Percentiles rank a stretch among this genome's conserved stretches.
Conservation (phyloP, 1,140 invertebrate genomes). For the Heliconius nattereri region DNA sequence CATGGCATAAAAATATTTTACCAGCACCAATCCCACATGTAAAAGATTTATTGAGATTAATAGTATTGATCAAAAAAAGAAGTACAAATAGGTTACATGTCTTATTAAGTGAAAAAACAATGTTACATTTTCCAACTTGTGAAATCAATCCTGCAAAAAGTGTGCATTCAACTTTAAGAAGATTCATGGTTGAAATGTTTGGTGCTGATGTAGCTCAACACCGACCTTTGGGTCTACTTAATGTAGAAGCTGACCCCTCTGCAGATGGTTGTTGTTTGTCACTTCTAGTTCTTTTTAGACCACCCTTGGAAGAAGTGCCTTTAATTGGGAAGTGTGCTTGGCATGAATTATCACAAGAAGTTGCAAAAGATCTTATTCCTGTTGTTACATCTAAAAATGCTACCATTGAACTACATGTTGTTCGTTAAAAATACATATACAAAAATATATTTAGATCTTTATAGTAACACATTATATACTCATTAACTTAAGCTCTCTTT, state of each 20-base stretch:
- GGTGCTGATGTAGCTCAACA: slow-evolving; percentile 92
- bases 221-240: slow-evolving; percentile 90
- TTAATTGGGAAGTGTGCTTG: slow-evolving; percentile 94
- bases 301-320: slow-evolving; percentile 91
- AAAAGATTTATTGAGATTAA: slow-evolving; percentile 88
- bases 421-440: slow-evolving; percentile 81
- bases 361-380: slow-evolving; percentile 86
- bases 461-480: neutral
- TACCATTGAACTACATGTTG: slow-evolving; percentile 90
- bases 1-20: slow-evolving; percentile 88
- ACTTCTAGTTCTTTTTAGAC: slow-evolving; percentile 91
- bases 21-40: slow-evolving; percentile 85
- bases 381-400: slow-evolving; percentile 87
- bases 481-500: slow-evolving; percentile 9
- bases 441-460: slow-evolving; percentile 1
- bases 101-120: slow-evolving; percentile 90
- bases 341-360: slow-evolving; percentile 88
- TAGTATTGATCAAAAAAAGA: slow-evolving; percentile 91
- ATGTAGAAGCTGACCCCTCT: slow-evolving; percentile 83
- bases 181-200: slow-evolving; percentile 96
- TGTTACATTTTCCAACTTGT: slow-evolving; percentile 91
- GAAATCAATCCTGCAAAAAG: slow-evolving; percentile 93
- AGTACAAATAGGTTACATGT: slow-evolving; percentile 92
- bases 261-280: slow-evolving; percentile 92
- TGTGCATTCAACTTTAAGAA: slow-evolving; percentile 92